Conservation (phyloP, 2,113 vertebrate genomes). For the Phrynocephalus versicolor region DNA sequence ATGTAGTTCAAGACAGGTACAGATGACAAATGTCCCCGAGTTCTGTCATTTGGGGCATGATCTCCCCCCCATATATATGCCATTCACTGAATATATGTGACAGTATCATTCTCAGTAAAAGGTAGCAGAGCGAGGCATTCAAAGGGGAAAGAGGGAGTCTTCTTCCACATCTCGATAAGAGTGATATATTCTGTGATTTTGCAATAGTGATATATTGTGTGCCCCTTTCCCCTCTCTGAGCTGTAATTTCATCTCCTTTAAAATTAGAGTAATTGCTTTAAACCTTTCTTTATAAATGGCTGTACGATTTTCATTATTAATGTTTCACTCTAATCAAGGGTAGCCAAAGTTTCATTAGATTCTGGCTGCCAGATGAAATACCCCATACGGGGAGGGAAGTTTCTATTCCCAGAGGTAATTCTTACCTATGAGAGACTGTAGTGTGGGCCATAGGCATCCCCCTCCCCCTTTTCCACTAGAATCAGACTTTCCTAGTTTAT, state of each 20-base stretch:
- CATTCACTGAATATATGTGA: constrained; percentile 17
- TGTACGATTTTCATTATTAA: constrained; percentile 32
- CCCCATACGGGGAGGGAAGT: not conserved
- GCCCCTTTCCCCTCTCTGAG: constrained; percentile 1
- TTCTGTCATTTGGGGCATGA: not conserved
- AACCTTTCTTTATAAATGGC: constrained; percentile 12
- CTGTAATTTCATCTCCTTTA: constrained; percentile 22
- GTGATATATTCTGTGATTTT: constrained; percentile 20
- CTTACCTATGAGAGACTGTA: constrained; percentile 26
- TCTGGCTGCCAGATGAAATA: not conserved
- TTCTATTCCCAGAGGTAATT: not conserved
- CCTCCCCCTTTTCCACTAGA: not conserved
- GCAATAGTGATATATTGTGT: not conserved
- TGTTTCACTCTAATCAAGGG: constrained; percentile 33
- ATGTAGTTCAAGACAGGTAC: not conserved
- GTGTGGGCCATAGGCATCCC: not conserved
- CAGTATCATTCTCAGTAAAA: not conserved
- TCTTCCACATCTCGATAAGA: constrained; percentile 8
- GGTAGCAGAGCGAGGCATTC: not conserved
- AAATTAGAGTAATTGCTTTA: constrained; percentile 33
- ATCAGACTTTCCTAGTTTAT: not conserved
- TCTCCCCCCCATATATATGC: constrained; percentile 16
- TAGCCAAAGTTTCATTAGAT: constrained; percentile 12
- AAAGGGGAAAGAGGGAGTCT: not conserved
- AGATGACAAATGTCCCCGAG: not conserved